Percentiles rank a stretch among this genome's conserved stretches.
Conservation (phyloP, 2,888 invertebrate genomes). For the Diaphora mendica region DNA sequence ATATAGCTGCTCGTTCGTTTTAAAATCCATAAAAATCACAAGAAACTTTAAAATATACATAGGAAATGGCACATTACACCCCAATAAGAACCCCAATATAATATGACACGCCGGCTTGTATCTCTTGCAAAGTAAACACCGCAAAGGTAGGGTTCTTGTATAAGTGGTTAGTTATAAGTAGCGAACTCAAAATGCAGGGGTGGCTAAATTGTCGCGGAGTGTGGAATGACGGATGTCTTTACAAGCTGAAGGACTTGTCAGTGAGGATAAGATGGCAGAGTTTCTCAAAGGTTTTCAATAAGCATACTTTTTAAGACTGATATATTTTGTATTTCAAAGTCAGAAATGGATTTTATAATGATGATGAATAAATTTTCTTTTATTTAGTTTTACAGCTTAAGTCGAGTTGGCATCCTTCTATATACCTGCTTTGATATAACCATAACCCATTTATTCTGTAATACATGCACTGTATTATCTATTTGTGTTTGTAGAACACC, state of each 20-base stretch:
- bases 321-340: background rate
- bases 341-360: too few species aligned
- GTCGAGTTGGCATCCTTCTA: too few species aligned
- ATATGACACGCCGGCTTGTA: constrained; percentile 36
- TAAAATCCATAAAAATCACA: constrained; percentile 50
- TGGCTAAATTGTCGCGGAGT: constrained; percentile 68
- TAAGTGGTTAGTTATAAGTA: constrained; percentile 61
- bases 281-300: constrained; percentile 59
- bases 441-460: too few species aligned
- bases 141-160: constrained; percentile 41
- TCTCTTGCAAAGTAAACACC: constrained; percentile 2
- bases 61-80: constrained; percentile 82
- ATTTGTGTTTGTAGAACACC: too few species aligned
- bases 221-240: constrained; percentile 84
- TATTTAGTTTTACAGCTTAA: too few species aligned
- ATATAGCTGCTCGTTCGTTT: constrained; percentile 37
- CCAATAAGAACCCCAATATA: constrained; percentile 49
- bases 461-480: too few species aligned
- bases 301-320: background rate
- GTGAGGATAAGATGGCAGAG: constrained; percentile 56
- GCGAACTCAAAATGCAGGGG: constrained; percentile 67
- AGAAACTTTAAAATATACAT: constrained; percentile 57
- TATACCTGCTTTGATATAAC: too few species aligned
- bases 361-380: too few species aligned
- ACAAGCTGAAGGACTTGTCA: constrained; percentile 80